Evolutionary conservation across 2,888 invertebrate genomes (phyloP), one percentile per base, ranked within the genome.

Genomic region (Aleiodes leptofemur): DNA sequence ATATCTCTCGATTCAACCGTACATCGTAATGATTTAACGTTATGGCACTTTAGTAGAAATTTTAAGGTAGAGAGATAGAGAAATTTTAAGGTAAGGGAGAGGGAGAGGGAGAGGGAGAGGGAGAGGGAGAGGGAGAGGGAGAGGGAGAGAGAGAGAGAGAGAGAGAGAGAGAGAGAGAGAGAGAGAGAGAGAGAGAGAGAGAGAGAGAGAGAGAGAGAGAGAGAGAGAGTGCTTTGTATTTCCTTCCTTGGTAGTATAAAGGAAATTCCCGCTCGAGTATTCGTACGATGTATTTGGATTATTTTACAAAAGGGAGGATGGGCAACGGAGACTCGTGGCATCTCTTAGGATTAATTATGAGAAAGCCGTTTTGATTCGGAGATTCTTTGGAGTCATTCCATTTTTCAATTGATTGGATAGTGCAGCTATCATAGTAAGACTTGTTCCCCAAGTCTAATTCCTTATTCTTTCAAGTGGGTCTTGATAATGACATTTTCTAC

Each of bases 11-110:
- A 64, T 64, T 64, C 64, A 64, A 34, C 48, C 64, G 64, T 64
- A 64, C 64, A 64, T 64, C 14, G 64, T 43, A 64, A 64, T 64
- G 64, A 64, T 64, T 64, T 64, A 64, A 48, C 64, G 64, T 64
- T 64, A 64, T 64, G 11, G 64, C 64, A 8, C 43, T 11, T 8
- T 64, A 16, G 43, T 38, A 64, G 64, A 48, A 38, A 57, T 56
- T 23, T 57, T 56, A 38, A 56, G 23, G 23, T 13, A n/a, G n/a
- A n/a, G n/a, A n/a, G n/a, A n/a, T n/a, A n/a, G n/a, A n/a, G n/a
- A n/a, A n/a, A n/a, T n/a, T n/a, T n/a, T n/a, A n/a, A n/a, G n/a
- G n/a, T n/a, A n/a, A n/a, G 43, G 13, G 70, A 57, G 57, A 4
- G 4, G 3, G 34, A 55, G 34, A 9, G 9, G 48, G 34, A 34